These are phyloP conservation scores for Drosophila saltans DNA, from an alignment of 1,140 invertebrate species.

Conservation along the genomic window DNA sequence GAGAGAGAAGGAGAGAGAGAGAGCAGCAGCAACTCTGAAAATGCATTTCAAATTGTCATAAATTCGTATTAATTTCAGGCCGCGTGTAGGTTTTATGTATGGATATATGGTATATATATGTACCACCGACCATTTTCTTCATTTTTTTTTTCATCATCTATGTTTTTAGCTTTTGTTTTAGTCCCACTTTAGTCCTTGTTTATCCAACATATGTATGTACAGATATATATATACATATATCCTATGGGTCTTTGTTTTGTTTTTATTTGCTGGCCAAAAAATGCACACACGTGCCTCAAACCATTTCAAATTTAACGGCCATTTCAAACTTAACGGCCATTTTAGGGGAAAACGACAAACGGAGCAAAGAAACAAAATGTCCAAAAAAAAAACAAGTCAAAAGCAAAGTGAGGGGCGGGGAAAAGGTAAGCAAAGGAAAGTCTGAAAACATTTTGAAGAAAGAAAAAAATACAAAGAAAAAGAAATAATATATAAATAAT, in stretches of 20 bases:
- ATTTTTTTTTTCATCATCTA: slow-evolving; percentile 21
- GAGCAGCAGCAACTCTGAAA: slow-evolving; percentile 28
- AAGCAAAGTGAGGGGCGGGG: too few relatives aligned
- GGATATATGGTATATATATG: neutral
- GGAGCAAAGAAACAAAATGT: neutral
- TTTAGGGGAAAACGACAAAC: neutral
- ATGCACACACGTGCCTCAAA: slow-evolving; percentile 4
- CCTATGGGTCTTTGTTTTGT: slow-evolving; percentile 6
- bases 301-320: slow-evolving; percentile 58
- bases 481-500: too few relatives aligned
- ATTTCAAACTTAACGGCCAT: slow-evolving; percentile 27
- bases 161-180: slow-evolving; percentile 51
- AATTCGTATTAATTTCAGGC: slow-evolving; percentile 63
- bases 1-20: slow-evolving; percentile 9
- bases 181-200: slow-evolving; percentile 52
- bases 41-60: slow-evolving; percentile 66
- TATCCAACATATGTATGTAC: slow-evolving; percentile 24
- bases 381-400: too few relatives aligned
- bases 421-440: neutral
- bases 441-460: neutral
- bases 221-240: too few relatives aligned
- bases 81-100: slow-evolving; percentile 50
- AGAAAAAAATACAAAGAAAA: too few relatives aligned
- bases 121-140: slow-evolving; percentile 21
- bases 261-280: slow-evolving; percentile 22